Evolutionary conservation across 2,113 vertebrate species (phyloP), one percentile per base, ranked within the genome.

Genomic region (Toxostoma redivivum): DNA sequence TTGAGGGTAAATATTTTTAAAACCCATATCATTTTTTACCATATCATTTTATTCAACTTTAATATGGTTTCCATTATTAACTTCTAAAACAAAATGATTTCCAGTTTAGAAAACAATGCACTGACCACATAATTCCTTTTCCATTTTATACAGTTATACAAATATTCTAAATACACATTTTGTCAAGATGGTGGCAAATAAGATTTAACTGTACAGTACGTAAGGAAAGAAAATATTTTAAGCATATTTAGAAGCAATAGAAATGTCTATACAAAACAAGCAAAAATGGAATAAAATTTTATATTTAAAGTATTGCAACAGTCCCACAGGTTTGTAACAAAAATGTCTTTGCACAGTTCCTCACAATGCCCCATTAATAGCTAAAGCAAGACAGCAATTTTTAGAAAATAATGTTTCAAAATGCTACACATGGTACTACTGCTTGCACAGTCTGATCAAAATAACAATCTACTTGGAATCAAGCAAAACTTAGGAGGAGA

Each of bases 301-400:
- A 98, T 98, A 98, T 98, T 99, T 98, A 98, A 99, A 99, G 98
- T 99, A 99, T 99, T 99, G 99, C 99, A 99, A 98, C 99, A 99
- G 98, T 99, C 99, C 99, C 99, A 99, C 98, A 98, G 98, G 98
- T 98, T 98, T 98, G 97, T 98, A 98, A 98, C 98, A 98, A 98
- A 98, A 98, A 98, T 97, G 97, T 98, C 96, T 98, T 98, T 98
- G 98, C 98, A 98, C 98, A 97, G 97, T 98, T 98, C 98, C 97
- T 97, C 98, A 97, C 98, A 98, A 98, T 97, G 98, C 98, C 98
- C 97, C 98, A 97, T 98, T 97, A 96, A 98, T 97, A 98, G 97
- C 98, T 98, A 98, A 98, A 98, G 98, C 98, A 97, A 97, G 97
- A 98, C 98, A 98, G 98, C 90, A 74, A 97, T 96, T 98, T 96